These are phyloP conservation scores for Morelia viridis DNA, from an alignment of 2,797 vertebrate species.

Conservation along the genomic window DNA sequence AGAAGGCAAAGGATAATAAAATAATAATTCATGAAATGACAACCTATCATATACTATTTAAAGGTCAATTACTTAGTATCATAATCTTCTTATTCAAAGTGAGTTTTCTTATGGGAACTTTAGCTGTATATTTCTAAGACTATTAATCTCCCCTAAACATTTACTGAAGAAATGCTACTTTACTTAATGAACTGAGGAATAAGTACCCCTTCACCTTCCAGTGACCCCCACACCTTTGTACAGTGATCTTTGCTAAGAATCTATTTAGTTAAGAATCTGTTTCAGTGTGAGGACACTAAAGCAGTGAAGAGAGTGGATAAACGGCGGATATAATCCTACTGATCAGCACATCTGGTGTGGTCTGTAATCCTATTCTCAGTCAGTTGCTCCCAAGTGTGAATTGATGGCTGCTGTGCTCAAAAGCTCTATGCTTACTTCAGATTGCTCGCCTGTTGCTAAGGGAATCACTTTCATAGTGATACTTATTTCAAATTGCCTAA, in stretches of 20 bases:
- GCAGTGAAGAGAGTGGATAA: neutral
- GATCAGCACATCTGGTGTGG: neutral
- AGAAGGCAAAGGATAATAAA: neutral
- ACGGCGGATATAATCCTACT: neutral
- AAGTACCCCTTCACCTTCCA: neutral
- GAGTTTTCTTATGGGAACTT: neutral
- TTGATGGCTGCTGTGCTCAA: neutral
- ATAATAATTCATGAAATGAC: neutral
- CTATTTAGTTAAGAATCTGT: neutral
- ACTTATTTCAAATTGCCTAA: conserved; percentile 13
- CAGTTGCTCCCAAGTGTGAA: conserved; percentile 15
- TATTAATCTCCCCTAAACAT: neutral
- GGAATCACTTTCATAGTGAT: conserved; percentile 14
- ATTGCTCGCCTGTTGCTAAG: conserved; percentile 16
- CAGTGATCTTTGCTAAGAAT: too few species aligned
- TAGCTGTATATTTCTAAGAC: neutral
- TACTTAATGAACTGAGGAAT: neutral
- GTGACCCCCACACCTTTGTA: neutral
- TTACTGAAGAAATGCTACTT: neutral
- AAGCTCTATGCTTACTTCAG: conserved; percentile 11
- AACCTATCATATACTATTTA: neutral
- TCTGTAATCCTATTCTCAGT: neutral
- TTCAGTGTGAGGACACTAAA: neutral
- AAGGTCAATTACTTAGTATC: neutral
- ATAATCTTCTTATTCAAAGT: neutral